phyloP scores from a whole-genome alignment of 2,797 vertebrate species.

The Malacoraja senta region DNA sequence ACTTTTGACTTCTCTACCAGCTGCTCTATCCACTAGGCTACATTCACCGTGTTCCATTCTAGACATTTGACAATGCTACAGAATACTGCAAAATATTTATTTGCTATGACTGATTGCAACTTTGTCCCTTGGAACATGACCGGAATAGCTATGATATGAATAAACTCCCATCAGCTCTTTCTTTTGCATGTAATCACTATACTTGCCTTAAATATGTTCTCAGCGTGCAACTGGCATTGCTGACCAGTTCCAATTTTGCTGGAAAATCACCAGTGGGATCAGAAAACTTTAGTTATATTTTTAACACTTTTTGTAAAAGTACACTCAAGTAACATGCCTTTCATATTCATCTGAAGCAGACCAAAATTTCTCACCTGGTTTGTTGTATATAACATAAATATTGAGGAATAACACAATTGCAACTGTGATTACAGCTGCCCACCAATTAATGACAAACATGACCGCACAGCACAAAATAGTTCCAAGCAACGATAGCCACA shows the following conservation, averaged over 20 bases:
- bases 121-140: background rate
- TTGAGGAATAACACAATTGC: slow-evolving; percentile 87
- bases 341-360: background rate
- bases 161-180: background rate
- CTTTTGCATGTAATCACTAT: too few relatives aligned
- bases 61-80: too few relatives aligned
- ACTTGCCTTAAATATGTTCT: background rate
- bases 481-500: slow-evolving; percentile 92
- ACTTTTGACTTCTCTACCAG: too few relatives aligned
- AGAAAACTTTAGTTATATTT: background rate
- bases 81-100: background rate
- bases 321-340: background rate
- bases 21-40: too few relatives aligned
- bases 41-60: too few relatives aligned
- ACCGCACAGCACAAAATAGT: slow-evolving; percentile 86
- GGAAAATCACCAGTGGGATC: background rate
- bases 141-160: background rate
- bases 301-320: background rate
- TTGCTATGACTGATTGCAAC: background rate
- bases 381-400: slow-evolving; percentile 89
- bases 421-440: slow-evolving; percentile 88
- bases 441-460: slow-evolving; percentile 99
- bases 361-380: slow-evolving; percentile 70
- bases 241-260: too few relatives aligned
- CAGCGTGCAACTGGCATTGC: background rate